Evolutionary conservation across 2,888 invertebrate species (phyloP), one percentile per base, ranked within the genome.

Genomic region (Drosophila kambysellisi): DNA sequence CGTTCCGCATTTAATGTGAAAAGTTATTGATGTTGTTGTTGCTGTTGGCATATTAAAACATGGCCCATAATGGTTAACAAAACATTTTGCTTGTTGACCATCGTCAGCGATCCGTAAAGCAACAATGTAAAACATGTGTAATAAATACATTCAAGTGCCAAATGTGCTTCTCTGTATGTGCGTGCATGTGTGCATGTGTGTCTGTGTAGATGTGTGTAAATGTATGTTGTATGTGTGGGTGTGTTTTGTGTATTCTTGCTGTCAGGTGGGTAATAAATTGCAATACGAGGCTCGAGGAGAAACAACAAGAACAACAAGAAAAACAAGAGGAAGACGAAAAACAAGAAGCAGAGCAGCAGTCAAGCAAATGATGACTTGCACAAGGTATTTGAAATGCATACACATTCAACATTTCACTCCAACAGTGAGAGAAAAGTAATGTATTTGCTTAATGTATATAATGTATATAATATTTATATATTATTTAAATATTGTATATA

Each of bases 91-190:
- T 85, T 85, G 90, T 85, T 85, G 85, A 86, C 85, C 88, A 88
- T 64, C 82, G 41, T 59, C 79, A 70, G 53, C 62, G 63, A 68
- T 62, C 82, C 41, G 83, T 76, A 74, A 73, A 68, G 71, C 87
- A 81, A 84, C 90, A 89, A 74, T 90, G 88, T 87, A 76, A 84
- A 90, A 87, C 85, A 86, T 83, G 88, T 90, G 90, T 86, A 88
- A 90, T 89, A 89, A 85, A 85, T 88, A 79, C 81, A 82, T 89
- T 82, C 63, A 76, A 89, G 66, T 63, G 48, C 37, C 60, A 60
- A 30, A 61, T 71, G 41, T 54, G 67, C 30, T 54, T 46, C 37
- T 64, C 15, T 0, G 29, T 15, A 4, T 20, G 46, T 60, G 57
- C 60, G 58, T 4, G 43, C 12, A 11, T 43, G 43, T 46, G 12